Evolutionary conservation across 1,140 invertebrate species (phyloP).

Genomic region (Phymorhynchus buccinoides): DNA sequence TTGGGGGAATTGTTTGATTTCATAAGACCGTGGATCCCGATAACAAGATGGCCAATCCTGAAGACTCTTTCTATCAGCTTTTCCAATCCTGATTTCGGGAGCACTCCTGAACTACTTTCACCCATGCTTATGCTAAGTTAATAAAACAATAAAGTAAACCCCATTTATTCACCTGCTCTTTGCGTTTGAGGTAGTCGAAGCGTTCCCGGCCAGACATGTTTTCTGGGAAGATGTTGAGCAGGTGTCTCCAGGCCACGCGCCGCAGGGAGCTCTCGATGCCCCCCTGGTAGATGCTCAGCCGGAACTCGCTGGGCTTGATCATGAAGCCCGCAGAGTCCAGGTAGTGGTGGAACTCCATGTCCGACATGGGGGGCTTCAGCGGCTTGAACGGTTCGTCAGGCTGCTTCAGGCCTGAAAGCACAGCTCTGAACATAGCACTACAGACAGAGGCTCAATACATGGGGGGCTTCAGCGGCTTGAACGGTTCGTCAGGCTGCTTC

Average conservation of each 20-base stretch:
- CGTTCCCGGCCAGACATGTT: conserved; percentile 88
- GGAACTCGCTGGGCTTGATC: conserved; percentile 85
- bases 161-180: conserved; percentile 75
- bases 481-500: conserved; percentile 74
- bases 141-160: no score
- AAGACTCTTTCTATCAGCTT: no score
- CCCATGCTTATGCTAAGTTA: no score
- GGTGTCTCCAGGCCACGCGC: conserved; percentile 94
- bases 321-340: conserved; percentile 93
- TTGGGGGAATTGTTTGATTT: no score
- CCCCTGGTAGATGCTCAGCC: conserved; percentile 80
- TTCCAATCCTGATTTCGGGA: no score
- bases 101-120: no score
- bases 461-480: conserved; percentile 79
- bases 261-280: conserved; percentile 74
- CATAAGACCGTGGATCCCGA: no score
- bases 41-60: no score
- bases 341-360: conserved; percentile 91
- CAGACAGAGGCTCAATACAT: no score
- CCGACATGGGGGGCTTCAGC: conserved; percentile 85
- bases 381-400: conserved; percentile 66
- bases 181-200: conserved; percentile 95
- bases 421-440: neutral
- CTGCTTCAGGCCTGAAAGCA: conserved; percentile 80
- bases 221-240: conserved; percentile 95